Base-by-base conservation (phyloP, 2,888 invertebrate species). In the Merodon equestris region DNA sequence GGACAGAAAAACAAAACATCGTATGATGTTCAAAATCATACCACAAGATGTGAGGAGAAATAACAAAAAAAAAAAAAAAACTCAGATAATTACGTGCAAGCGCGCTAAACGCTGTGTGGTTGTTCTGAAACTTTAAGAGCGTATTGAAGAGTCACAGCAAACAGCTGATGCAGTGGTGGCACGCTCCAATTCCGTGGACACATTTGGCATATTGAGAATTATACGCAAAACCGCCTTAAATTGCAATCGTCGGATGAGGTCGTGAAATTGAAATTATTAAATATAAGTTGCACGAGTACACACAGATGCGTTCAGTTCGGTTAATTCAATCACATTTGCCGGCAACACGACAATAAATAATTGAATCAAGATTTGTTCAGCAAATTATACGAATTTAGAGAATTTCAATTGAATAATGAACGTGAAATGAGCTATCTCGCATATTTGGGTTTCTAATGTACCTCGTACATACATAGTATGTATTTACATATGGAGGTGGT, bases 141-240 rank as follows among this genome's bases (percentile, higher is more conserved):
- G 36, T 13, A 34, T 58, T 19, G 9, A 61, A 66, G 58, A 72
- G 45, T 57, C 61, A 51, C 1, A 2, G 17, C 1, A 40, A 66
- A 77, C 76, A 77, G 71, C 76, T 76, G 76, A 61, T 76, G 50
- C 54, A 45, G n/a, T 15, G 9, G 5, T 47, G 27, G 15, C 73
- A 77, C 63, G 73, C 61, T 77, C 63, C 17, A 58, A 34, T 58
- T 63, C 61, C 73, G 77, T 77, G 73, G 19, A 67, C 61, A 71
- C 19, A 18, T 51, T 58, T 75, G 19, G 48, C 57, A 58, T n/a
- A n/a, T n/a, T n/a, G n/a, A n/a, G n/a, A n/a, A n/a, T n/a, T n/a
- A n/a, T 27, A 27, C 27, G 7, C 27, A 27, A 27, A 27, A 7
- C 27, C 27, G 27, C 27, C 7, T 27, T 27, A 7, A 27, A 2